These are phyloP conservation scores for Nixonia krombeini DNA, from an alignment of 1,140 invertebrate genomes.

Conservation along the genomic window DNA sequence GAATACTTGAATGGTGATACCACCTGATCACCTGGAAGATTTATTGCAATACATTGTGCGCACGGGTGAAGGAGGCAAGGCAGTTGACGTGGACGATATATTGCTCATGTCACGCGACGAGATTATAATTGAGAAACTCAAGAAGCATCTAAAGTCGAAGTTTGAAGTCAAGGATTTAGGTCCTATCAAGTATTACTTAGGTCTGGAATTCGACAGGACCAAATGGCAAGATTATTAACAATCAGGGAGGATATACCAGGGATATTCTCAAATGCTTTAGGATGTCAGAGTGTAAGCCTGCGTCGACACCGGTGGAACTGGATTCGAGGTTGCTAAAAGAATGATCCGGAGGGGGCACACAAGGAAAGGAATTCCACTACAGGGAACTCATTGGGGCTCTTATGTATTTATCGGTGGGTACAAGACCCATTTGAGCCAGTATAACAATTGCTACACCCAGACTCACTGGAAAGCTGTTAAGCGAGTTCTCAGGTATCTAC, in stretches of 20 bases:
- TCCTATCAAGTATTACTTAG: constrained; percentile 15
- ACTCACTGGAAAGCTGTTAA: constrained; percentile 4
- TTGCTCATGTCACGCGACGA: constrained; percentile 69
- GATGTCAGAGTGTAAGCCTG: neutral
- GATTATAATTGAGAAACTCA: constrained; percentile 93
- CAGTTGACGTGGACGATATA: constrained; percentile 51
- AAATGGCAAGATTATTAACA: neutral
- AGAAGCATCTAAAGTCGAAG: constrained; percentile 85
- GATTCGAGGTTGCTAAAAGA: neutral
- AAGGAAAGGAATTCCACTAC: no score
- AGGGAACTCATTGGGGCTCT: constrained; percentile 57
- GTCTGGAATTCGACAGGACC: constrained; percentile 28
- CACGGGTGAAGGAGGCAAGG: no score
- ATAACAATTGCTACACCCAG: neutral
- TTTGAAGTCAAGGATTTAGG: constrained; percentile 40
- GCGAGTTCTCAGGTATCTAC: constrained; percentile 15
- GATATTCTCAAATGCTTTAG: neutral
- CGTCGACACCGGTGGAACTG: constrained; percentile 4
- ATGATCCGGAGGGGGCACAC: neutral
- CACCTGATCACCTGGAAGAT: no score
- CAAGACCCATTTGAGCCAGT: constrained; percentile 54
- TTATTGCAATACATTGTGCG: no score
- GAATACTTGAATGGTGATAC: no score
- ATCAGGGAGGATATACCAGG: neutral
- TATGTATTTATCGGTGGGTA: constrained; percentile 62